Base-by-base conservation (phyloP, 2,797 vertebrate species). In the Tympanoctomys barrerae region DNA sequence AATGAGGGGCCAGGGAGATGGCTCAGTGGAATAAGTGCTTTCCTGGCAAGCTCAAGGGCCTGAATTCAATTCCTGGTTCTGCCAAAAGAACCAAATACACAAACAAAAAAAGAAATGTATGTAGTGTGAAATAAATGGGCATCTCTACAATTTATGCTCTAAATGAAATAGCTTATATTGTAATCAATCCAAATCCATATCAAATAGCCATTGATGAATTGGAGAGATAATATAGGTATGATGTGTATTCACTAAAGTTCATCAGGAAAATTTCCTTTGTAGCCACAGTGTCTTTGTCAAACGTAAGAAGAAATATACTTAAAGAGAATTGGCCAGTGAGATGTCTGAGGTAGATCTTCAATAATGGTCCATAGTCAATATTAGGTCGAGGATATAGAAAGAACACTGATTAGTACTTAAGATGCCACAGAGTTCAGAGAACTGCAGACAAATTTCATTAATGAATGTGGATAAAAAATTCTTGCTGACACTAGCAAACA, bases 141-240 rank as follows among this genome's bases (percentile, higher is more conserved):
- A 64, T 66, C 0, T 84, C 94, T 93, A 39, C 1, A 92, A 79
- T 61, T 87, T 87, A 49, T 24, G 13, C 90, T 94, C 26, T 61
- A 85, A 62, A 62, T 93, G 70, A 96, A 88, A 90, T 68, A 73
- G 36, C 39, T 82, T 8, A 79, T 71, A 85, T 52, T 85, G 59
- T 73, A 9, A 90, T 82, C 49, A 78, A 62, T 57, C 36, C 4
- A 89, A 84, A 89, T 36, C 85, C 61, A 36, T 90, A 7, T 64
- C 52, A 64, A 83, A 73, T 79, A 13, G 19, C 33, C 10, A 52
- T 4, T 62, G 42, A 61, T 90, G 62, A 89, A 61, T 49, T 78
- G 59, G 77, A 92, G 8, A 92, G 26, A 71, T 82, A 82, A 46
- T 31, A 0, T 52, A 86, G 49, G 82, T 10, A 64, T 49, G 39